Conservation (phyloP, 92 coral and sea anemone genomes). For the Blastomussa wellsi region DNA sequence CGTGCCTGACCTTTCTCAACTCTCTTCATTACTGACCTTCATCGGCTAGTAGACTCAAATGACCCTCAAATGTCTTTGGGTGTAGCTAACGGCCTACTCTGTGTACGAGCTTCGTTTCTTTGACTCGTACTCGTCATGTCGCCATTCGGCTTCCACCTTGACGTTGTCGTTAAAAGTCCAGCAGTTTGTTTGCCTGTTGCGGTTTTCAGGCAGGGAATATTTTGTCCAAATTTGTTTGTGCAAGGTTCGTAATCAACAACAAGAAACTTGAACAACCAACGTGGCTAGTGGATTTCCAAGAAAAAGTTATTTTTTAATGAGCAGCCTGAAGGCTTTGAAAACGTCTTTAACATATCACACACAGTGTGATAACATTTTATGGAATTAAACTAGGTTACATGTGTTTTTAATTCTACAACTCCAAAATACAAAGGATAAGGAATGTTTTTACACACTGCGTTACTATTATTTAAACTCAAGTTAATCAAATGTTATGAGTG, state of each 20-base stretch:
- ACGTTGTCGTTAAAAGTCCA: too few relatives aligned
- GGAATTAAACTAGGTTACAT: not conserved
- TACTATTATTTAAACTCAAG: not conserved
- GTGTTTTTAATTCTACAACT: not conserved
- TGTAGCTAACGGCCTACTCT: too few relatives aligned
- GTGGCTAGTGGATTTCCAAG: not conserved
- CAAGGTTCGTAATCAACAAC: not conserved
- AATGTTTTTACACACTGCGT: not conserved
- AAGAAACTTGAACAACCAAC: not conserved
- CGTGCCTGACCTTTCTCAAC: too few relatives aligned
- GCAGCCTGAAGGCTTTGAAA: not conserved
- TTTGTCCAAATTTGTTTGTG: not conserved
- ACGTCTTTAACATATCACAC: not conserved
- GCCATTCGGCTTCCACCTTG: too few relatives aligned
- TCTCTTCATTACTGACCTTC: too few relatives aligned
- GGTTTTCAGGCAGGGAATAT: too few relatives aligned
- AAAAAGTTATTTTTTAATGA: not conserved
- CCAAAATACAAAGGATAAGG: not conserved
- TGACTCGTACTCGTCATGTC: too few relatives aligned
- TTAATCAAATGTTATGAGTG: not conserved
- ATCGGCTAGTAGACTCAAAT: too few relatives aligned
- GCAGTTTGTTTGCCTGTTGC: too few relatives aligned
- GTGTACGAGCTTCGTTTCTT: too few relatives aligned
- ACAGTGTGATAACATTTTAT: not conserved
- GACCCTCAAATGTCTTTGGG: too few relatives aligned